A percentile compares a stretch with the other conserved stretches of the same genome.
Evolutionary conservation across 2,113 vertebrate genomes (phyloP).

Genomic region (Lipotes vexillifer): DNA sequence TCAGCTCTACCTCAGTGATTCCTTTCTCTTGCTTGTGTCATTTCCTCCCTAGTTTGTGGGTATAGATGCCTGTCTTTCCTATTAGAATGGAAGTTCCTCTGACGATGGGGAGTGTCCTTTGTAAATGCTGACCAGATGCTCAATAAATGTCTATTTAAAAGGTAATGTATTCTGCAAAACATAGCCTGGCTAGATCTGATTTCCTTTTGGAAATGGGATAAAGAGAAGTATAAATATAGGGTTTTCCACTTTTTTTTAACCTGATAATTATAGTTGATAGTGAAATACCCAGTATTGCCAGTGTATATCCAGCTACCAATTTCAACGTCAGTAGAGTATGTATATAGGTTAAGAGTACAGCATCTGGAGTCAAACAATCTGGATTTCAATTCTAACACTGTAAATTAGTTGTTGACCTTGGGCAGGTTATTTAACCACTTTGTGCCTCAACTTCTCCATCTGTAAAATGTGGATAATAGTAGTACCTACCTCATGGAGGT

Average conservation of each 20-base stretch:
- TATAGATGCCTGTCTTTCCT: not conserved
- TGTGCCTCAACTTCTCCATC: not conserved
- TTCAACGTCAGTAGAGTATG: not conserved
- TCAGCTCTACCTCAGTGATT: not conserved
- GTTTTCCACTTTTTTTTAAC: not conserved
- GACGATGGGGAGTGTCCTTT: not conserved
- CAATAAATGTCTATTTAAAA: not conserved
- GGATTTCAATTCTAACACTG: not conserved
- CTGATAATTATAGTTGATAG: not conserved
- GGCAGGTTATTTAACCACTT: not conserved
- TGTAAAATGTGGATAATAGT: not conserved
- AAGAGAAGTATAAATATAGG: not conserved
- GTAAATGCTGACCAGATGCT: not conserved
- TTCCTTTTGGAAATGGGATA: not conserved
- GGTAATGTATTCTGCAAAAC: not conserved
- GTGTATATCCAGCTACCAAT: not conserved
- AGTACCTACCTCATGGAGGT: not conserved
- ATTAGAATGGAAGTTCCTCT: not conserved
- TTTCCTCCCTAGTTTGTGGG: not conserved
- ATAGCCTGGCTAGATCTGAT: not conserved
- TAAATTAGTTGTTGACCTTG: not conserved
- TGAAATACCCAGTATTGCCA: not conserved
- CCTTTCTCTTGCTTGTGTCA: not conserved
- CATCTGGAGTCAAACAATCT: not conserved
- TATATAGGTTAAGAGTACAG: not conserved